Conservation (phyloP, 2,113 vertebrate genomes). For the Labeo rohita region DNA sequence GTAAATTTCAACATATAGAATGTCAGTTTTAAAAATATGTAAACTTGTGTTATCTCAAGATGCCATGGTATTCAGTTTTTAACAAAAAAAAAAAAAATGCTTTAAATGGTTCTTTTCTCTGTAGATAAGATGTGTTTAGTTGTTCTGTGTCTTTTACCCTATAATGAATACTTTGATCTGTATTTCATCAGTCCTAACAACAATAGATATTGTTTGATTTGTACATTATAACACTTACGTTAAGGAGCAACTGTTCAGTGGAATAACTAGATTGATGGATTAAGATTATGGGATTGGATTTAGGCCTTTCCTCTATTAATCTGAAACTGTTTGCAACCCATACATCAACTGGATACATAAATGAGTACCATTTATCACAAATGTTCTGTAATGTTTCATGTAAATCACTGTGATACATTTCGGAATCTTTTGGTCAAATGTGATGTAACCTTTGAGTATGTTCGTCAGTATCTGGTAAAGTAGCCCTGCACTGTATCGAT, state of each 20-base stretch:
- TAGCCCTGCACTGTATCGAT: not conserved
- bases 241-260: conserved; percentile 11
- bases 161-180: not conserved
- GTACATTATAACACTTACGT: not conserved
- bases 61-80: not conserved
- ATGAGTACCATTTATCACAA: not conserved
- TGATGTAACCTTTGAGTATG: too few relatives aligned
- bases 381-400: not conserved
- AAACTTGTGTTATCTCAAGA: not conserved
- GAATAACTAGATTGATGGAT: conserved; percentile 35
- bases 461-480: too few relatives aligned
- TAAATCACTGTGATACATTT: not conserved
- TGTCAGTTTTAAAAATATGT: not conserved
- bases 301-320: conserved; percentile 50
- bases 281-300: conserved; percentile 54
- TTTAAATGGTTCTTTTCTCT: not conserved
- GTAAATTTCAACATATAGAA: not conserved
- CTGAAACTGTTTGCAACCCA: conserved; percentile 8
- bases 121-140: not conserved
- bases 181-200: not conserved
- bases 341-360: not conserved
- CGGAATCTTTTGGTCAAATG: too few relatives aligned
- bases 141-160: not conserved
- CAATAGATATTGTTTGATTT: not conserved
- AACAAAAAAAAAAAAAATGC: not conserved